Conservation (phyloP, 1,140 invertebrate species). For the Zaprionus nigranus region DNA sequence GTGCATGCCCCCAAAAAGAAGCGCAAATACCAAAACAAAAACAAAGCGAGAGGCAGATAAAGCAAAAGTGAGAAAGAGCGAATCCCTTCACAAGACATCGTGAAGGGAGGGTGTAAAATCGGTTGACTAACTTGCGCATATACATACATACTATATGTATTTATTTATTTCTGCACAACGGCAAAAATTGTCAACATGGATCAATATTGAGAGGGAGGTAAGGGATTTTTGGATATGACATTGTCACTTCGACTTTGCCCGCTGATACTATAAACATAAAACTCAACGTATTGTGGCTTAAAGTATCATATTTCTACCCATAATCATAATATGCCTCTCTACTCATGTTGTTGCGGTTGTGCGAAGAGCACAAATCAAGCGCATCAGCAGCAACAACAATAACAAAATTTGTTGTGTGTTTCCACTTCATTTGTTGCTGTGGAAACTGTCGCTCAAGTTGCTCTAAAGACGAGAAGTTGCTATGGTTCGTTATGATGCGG, state of each 20-base stretch:
- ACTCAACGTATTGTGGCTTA: constrained; percentile 62
- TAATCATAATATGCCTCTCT: constrained; percentile 63
- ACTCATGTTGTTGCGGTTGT: constrained; percentile 11
- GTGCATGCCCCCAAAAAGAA: constrained; percentile 31
- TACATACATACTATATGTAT: no score
- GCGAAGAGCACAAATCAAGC: constrained; percentile 53
- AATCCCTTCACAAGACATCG: background rate
- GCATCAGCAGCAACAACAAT: constrained; percentile 1
- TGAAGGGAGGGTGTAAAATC: constrained; percentile 47
- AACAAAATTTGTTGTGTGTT: constrained; percentile 45
- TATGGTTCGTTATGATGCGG: constrained; percentile 34
- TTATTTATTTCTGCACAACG: constrained; percentile 64
- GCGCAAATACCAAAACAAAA: constrained; percentile 30
- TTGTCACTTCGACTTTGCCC: constrained; percentile 27
- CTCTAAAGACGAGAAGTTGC: constrained; percentile 3
- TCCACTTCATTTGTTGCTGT: constrained; percentile 58
- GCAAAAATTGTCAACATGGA: constrained; percentile 72
- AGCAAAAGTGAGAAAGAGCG: background rate
- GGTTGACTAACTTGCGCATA: constrained; percentile 33
- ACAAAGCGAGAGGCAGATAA: constrained; percentile 18
- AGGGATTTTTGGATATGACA: constrained; percentile 2
- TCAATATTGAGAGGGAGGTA: constrained; percentile 44
- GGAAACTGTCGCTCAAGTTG: background rate
- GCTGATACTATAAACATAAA: constrained; percentile 55
- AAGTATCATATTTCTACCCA: constrained; percentile 69